Conservation (phyloP, 2,797 vertebrate species). For the Hephaestus fuliginosus region DNA sequence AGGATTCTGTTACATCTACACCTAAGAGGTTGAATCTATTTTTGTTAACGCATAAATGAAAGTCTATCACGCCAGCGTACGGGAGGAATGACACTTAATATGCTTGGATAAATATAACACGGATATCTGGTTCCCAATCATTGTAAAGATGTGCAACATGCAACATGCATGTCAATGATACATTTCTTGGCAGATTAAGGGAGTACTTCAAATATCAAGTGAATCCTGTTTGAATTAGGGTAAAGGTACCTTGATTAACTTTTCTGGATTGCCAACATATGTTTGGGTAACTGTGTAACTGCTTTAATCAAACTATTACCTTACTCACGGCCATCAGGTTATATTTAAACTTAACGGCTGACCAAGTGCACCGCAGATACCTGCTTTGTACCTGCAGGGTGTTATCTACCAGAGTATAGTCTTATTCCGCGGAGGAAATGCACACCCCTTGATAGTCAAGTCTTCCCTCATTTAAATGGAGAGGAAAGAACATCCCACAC, state of each 20-base stretch:
- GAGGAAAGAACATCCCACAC: not conserved
- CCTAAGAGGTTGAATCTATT: constrained; percentile 25
- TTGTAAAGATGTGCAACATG: not conserved
- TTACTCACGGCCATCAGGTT: not conserved
- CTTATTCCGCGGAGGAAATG: constrained; percentile 1
- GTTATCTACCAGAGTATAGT: not conserved
- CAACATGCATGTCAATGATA: not conserved
- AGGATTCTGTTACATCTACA: constrained; percentile 11
- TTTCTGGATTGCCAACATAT: not conserved
- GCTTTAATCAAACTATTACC: not conserved
- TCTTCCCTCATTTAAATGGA: not conserved
- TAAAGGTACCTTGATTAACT: not conserved
- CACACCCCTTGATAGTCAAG: not conserved
- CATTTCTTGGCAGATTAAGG: not conserved
- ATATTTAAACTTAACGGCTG: not conserved
- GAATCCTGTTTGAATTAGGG: not conserved
- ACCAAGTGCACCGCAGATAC: not conserved
- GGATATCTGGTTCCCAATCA: not conserved
- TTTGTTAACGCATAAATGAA: constrained; percentile 14
- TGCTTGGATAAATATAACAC: not conserved
- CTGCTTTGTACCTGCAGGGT: not conserved
- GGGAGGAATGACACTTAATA: not conserved
- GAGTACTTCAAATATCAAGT: not conserved
- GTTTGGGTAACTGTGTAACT: not conserved
- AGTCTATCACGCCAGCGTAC: not conserved